Base-by-base conservation (phyloP, 2,888 invertebrate genomes). In the Unio delphinus region DNA sequence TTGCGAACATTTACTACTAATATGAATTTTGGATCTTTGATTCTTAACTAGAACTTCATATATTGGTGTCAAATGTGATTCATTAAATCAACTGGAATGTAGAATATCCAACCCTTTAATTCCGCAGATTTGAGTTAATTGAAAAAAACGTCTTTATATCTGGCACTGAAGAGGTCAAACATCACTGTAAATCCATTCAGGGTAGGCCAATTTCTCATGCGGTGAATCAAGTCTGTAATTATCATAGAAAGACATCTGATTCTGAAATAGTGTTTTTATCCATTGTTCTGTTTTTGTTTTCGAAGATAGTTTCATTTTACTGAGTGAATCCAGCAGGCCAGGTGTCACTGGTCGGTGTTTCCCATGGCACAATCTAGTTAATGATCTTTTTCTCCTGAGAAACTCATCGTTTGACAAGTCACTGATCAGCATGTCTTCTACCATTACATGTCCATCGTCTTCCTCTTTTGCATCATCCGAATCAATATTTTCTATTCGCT, bases 201-300 rank as follows among this genome's bases (percentile, higher is more conserved):
- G 71, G 30, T 66, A 56, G 18, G 65, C 65, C 54, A 65, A 55
- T 55, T 74, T 73, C 18, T 66, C 45, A 34, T 73, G 70, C 15
- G 71, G 57, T 56, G 72, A 67, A 61, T 72, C 74, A 0, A 69
- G 58, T 67, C 62, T 70, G 64, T 74, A 77, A 54, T 66, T 61
- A 30, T 57, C 69, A 64, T 67, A 71, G 54, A 73, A 65, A 3
- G 71, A 67, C 56, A 73, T 75, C 26, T 60, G 65, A 17, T 65
- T 34, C 34, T 23, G 69, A 30, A 61, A 76, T 20, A 76, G 63
- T 18, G 73, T 68, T n/a, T 64, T 70, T 7, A 81, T 26, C 81
- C 81, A 81, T 57, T 80, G 78, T 45, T 79, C 78, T 6, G 79
- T 81, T 63, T 76, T 72, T n/a, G 71, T 67, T 68, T 75, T 73